Evolutionary conservation across 2,113 vertebrate species (phyloP), one percentile per base, ranked within the genome.

Genomic region (Silurus asotus): DNA sequence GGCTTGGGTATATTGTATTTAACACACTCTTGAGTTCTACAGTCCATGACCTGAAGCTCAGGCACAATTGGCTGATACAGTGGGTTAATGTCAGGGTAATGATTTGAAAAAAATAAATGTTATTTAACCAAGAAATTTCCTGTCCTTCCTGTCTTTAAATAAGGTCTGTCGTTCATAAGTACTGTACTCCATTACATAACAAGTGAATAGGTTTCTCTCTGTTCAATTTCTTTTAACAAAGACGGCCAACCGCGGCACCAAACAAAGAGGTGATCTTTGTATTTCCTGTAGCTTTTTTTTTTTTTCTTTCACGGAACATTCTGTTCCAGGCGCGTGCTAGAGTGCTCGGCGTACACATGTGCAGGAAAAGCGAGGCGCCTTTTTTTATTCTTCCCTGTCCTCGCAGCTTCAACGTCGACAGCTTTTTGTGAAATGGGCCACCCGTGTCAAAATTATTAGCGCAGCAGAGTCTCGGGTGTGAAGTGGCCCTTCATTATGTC

Each of bases 361-460:
- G 81, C 20, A 83, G 25, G n/a, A 55, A 70, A 83, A 4, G 81
- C 81, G 58, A 70, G 81, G 67, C 28, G 37, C 65, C 65, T 80
- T 70, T 83, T 37, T 37, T 72, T 53, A 70, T 25, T 58, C 51
- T 19, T 58, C 17, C 8, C 17, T 45, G 25, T 69, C 81, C 28
- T 83, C 65, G 6, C 81, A 72, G 81, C 65, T 83, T 56, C 45
- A 17, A 23, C 70, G 10, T 80, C 11, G 81, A 25, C 77, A 70
- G 76, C 56, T 83, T 48, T 37, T 70, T 70, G 45, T 58, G 55
- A 64, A 61, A 72, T 85, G 28, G 84, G 76, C 37, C 76, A 15
- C 53, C 61, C 10, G n/a, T 87, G 87, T 87, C 85, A 87, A 83
- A 88, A 80, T 83, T 82, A 86, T 87, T 69, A 79, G 62, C 76